A percentile compares a stretch with the other conserved stretches of the same genome.
Conservation (phyloP, 2,113 vertebrate species). For the Dipodomys ordii region DNA sequence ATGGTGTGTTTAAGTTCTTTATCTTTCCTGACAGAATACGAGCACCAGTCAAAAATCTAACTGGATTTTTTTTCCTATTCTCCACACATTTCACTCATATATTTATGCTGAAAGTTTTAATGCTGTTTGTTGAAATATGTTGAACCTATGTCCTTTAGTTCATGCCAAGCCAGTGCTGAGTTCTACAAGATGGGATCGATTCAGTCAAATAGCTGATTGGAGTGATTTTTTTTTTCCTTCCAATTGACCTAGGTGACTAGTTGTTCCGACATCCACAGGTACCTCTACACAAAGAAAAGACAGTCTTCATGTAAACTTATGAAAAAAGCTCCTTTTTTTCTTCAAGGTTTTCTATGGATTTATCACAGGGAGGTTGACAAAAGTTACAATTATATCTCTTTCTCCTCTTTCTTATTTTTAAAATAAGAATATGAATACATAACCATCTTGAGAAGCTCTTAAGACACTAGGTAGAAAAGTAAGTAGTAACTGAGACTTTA, state of each 20-base stretch:
- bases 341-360: conserved; percentile 4
- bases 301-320: conserved; percentile 36
- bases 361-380: neutral
- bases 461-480: neutral
- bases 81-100: neutral
- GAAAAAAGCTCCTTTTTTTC: conserved; percentile 11
- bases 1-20: conserved; percentile 42
- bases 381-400: conserved; percentile 26
- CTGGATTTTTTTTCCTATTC: neutral
- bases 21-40: neutral
- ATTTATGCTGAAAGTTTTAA: conserved; percentile 5
- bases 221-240: conserved; percentile 60
- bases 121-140: conserved; percentile 22
- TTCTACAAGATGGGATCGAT: conserved; percentile 45
- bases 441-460: neutral
- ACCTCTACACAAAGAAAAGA: conserved; percentile 44
- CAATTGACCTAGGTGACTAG: conserved; percentile 38
- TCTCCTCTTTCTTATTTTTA: neutral
- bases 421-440: neutral
- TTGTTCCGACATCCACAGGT: conserved; percentile 25
- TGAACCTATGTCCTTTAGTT: conserved; percentile 29
- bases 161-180: conserved; percentile 13
- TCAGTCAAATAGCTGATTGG: conserved; percentile 42
- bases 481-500: conserved; percentile 19
- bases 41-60: neutral